Evolutionary conservation across 2,797 vertebrate genomes (phyloP), one percentile per base, ranked within the genome.

Genomic region (Coregonus suidteri): DNA sequence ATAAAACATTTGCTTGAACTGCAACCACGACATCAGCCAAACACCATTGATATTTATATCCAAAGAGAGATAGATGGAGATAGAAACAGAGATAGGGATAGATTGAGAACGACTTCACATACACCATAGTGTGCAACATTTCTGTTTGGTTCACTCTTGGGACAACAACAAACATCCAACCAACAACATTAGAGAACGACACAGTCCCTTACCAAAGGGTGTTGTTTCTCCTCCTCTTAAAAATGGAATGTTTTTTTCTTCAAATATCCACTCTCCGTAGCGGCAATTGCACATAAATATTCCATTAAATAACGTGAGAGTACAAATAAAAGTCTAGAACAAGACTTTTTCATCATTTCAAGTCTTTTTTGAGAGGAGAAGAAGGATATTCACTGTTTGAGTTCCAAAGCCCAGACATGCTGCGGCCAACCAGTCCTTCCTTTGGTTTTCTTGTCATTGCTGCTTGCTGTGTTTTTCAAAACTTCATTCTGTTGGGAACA

Each of bases 361-460:
- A 82, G 75, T 85, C 81, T 75, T 84, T 85, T 83, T 37, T 82
- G 71, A 77, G 53, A 69, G 30, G 1, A 16, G 41, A 14, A 5
- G 20, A 73, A 54, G 79, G 47, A 72, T 37, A 66, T 84, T 97
- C 96, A 98, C 90, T 98, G 97, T 94, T 99, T 99, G 87, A 99
- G 97, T 90, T 99, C 98, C 94, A 99, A 91, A 84, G 98, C 98
- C 98, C 98, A 99, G 89, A 99, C 98, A 78, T 99, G 98, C 90
- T 99, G 98, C 34, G 98, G 98, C 98, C 98, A 99, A 88, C 98
- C 98, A 83, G 98, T 99, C 90, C 98, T 94, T 70, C 98, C 98
- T 95, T 99, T 99, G 78, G 95, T 97, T 94, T 98, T 99, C 95
- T 98, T 99, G 91, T 99, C 97, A 87, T 93, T 96, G 85, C 93